Percentiles rank a stretch among this genome's conserved stretches.
Evolutionary conservation across 2,113 vertebrate genomes (phyloP).

Genomic region (Mola mola): DNA sequence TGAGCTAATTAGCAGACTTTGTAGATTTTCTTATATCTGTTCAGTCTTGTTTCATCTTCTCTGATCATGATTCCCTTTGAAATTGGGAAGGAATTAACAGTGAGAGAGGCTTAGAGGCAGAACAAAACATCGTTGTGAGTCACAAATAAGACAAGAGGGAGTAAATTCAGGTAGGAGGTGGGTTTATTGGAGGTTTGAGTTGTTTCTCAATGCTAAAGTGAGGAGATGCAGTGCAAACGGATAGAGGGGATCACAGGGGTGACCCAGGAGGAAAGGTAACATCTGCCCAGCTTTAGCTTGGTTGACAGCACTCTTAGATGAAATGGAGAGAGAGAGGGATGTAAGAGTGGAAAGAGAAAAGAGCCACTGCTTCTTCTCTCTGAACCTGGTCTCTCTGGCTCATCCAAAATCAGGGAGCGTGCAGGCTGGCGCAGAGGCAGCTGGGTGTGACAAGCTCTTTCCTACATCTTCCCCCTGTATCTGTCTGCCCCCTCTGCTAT

Average conservation of each 20-base stretch:
- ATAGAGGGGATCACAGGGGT: constrained; percentile 55
- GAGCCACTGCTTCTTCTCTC: constrained; percentile 44
- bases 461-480: constrained; percentile 60
- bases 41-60: constrained; percentile 50
- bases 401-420: constrained; percentile 75
- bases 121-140: too few relatives aligned
- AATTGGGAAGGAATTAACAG: constrained; percentile 42
- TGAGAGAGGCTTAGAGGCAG: constrained; percentile 29
- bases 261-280: constrained; percentile 59
- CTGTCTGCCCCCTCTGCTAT: constrained; percentile 13
- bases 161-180: constrained; percentile 44
- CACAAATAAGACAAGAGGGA: constrained; percentile 23
- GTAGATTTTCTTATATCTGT: constrained; percentile 60
- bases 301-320: constrained; percentile 53
- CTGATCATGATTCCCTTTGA: constrained; percentile 43
- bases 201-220: constrained; percentile 39
- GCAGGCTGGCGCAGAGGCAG: constrained; percentile 70
- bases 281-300: constrained; percentile 59
- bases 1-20: constrained; percentile 54
- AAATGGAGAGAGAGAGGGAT: constrained; percentile 28
- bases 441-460: constrained; percentile 73
- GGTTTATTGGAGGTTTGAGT: constrained; percentile 41
- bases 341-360: constrained; percentile 26
- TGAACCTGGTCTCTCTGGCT: constrained; percentile 58
- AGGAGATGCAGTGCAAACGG: constrained; percentile 31